phyloP scores from a whole-genome alignment of 2,888 invertebrate genomes.

The Andrena marginata region DNA sequence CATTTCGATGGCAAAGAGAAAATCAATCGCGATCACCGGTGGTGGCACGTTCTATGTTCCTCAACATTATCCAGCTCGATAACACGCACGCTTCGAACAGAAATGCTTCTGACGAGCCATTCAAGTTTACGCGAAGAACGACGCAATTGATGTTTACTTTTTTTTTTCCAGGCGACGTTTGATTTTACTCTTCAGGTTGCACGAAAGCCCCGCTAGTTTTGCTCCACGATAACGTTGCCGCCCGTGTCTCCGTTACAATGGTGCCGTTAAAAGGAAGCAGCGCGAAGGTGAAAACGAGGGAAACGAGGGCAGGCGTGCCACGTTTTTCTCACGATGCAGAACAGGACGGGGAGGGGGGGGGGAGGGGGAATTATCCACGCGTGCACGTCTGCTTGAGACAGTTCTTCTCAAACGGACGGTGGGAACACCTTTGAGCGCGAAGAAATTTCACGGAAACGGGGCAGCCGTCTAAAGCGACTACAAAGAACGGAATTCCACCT shows the following conservation, averaged over 20 bases:
- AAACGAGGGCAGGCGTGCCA: slow-evolving; percentile 1
- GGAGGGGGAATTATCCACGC: slow-evolving; percentile 14
- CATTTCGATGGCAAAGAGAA: slow-evolving; percentile 28
- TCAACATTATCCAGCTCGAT: slow-evolving; percentile 9
- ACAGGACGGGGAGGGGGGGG: too few relatives aligned
- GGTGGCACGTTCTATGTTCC: background rate
- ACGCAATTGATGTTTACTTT: background rate
- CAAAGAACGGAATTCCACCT: slow-evolving; percentile 3
- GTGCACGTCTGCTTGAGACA: slow-evolving; percentile 8
- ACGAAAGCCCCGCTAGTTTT: background rate
- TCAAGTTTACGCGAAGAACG: background rate
- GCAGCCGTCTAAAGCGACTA: background rate
- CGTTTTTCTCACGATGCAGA: slow-evolving; percentile 9
- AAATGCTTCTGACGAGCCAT: slow-evolving; percentile 17
- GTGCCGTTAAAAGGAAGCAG: background rate
- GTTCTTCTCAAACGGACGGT: slow-evolving; percentile 12
- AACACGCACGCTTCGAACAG: background rate
- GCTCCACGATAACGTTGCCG: background rate
- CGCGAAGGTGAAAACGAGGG: slow-evolving; percentile 16
- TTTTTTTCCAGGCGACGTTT: background rate
- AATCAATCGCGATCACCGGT: slow-evolving; percentile 46
- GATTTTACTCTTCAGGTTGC: background rate
- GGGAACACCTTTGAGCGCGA: background rate
- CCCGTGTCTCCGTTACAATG: background rate
- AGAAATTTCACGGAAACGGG: slow-evolving; percentile 16